Base-by-base conservation (phyloP, 2,797 vertebrate genomes). In the Rhinophrynus dorsalis region DNA sequence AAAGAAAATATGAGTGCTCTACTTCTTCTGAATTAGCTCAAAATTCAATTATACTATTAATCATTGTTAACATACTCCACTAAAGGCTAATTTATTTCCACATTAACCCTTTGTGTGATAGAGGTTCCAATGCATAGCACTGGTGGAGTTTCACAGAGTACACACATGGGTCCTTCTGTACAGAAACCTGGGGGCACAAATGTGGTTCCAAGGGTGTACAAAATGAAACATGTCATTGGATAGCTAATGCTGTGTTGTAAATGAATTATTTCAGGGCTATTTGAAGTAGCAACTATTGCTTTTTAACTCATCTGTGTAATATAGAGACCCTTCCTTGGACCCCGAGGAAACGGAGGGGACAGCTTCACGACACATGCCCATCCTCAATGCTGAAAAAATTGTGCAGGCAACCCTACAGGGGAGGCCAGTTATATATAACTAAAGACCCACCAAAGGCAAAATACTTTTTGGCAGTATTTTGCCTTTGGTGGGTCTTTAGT, bases 11-110 rank as follows among this genome's bases (percentile, higher is more conserved):
- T 66, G 50, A 66, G 44, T 20, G 63, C 50, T 66, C 55, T 66
- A 66, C 55, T 66, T 44, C 35, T 27, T 33, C 50, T 29, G 30
- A 42, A 66, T 66, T 55, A 54, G 63, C 27, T 37, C 50, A 9
- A 26, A 24, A 29, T 45, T 55, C 50, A 66, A 66, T 66, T 66
- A 66, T 33, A 24, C 63, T 44, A 55, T 66, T 66, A 42, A 50
- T 66, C 50, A 66, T 33, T 18, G 40, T 30, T 66, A 66, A 66
- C 42, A 66, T 24, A 66, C 32, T 37, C 17, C 63, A 55, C 55
- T 66, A 66, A 55, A 66, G 42, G 20, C 50, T 24, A 66, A 66
- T 66, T 66, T 50, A 66, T 55, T n/a, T n/a, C n/a, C n/a, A n/a
- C n/a, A n/a, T n/a, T n/a, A n/a, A n/a, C n/a, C n/a, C n/a, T n/a